Evolutionary conservation across 2,113 vertebrate genomes (phyloP).

Genomic region (Guaruba guarouba): DNA sequence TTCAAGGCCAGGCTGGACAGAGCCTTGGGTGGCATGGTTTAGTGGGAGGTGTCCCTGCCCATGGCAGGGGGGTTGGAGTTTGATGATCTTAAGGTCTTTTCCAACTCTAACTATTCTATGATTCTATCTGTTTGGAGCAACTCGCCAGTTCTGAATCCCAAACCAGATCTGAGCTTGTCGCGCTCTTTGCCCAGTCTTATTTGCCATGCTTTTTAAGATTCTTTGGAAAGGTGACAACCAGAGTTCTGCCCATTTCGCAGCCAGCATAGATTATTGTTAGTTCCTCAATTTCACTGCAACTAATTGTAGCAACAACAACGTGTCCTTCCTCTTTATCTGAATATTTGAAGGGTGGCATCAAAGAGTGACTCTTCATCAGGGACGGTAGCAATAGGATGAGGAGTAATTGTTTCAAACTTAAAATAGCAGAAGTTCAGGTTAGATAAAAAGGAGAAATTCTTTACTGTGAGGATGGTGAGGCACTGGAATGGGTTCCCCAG

Average conservation of each 20-base stretch:
- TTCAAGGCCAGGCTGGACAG: no score
- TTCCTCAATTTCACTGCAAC: neutral
- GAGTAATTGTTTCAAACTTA: neutral
- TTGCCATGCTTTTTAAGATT: accelerated
- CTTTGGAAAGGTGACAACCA: neutral
- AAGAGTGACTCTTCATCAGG: neutral
- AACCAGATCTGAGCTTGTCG: neutral
- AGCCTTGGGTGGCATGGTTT: no score
- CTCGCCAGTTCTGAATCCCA: neutral
- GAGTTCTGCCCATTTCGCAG: neutral
- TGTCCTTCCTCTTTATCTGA: neutral
- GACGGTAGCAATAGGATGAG: neutral
- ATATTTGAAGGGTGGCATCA: neutral
- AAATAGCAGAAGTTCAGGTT: neutral
- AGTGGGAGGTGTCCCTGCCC: no score
- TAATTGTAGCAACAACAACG: neutral
- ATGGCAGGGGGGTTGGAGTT: no score
- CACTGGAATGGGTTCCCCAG: accelerated
- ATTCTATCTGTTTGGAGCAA: neutral
- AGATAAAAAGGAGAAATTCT: neutral
- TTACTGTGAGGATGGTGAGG: neutral
- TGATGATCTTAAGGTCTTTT: no score
- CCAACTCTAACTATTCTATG: no score
- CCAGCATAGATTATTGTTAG: neutral
- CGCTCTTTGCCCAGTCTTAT: accelerated